A percentile compares a stretch with the other conserved stretches of the same genome.
Conservation (phyloP, 2,113 vertebrate species). For the Oxyura jamaicensis region DNA sequence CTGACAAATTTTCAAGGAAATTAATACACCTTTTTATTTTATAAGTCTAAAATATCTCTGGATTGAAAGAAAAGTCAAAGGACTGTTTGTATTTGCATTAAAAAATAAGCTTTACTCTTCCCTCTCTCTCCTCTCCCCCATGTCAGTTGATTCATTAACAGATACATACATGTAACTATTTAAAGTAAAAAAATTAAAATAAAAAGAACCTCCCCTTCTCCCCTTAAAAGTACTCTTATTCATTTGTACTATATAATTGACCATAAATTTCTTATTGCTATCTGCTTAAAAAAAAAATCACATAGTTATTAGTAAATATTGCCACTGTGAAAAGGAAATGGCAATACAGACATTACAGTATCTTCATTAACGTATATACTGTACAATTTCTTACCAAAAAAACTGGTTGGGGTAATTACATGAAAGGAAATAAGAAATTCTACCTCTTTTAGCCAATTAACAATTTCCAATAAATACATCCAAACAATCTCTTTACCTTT, state of each 20-base stretch:
- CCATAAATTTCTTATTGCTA: neutral
- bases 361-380: neutral
- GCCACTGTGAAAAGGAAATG: neutral
- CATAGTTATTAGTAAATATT: neutral
- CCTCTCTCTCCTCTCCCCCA: neutral
- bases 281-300: neutral
- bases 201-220: rapidly evolving
- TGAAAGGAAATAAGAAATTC: neutral
- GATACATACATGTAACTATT: neutral
- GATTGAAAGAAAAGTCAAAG: neutral
- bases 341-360: neutral
- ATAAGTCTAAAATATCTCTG: neutral
- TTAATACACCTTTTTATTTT: neutral
- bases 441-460: neutral
- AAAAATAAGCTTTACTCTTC: neutral
- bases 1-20: neutral
- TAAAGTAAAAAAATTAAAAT: neutral
- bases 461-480: neutral
- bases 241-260: rapidly evolving
- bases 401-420: neutral
- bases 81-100: neutral
- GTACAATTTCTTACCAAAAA: neutral
- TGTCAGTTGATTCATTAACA: neutral
- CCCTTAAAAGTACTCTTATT: rapidly evolving
- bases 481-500: neutral